Base-by-base conservation (phyloP, 1,140 invertebrate species). In the Cotesia typhae region DNA sequence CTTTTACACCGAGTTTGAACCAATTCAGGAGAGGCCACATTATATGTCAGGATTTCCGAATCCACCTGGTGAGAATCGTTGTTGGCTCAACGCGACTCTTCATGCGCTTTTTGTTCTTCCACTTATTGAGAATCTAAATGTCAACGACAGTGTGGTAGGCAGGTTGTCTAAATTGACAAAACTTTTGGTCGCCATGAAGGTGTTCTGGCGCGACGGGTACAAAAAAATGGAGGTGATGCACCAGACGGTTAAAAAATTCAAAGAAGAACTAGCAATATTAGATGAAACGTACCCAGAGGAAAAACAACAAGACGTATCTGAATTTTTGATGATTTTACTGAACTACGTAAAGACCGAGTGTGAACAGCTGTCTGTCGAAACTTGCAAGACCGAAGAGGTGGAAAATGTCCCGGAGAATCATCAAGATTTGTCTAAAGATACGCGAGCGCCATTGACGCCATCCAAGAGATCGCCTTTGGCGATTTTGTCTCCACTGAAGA, bases 261-360 rank as follows among this genome's bases (percentile, higher is more conserved):
- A 85, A 71, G 77, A 82, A 67, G 81, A 79, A 72, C 70, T 83
- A 28, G 70, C 68, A 41, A 67, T 75, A 53, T 17, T 85, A 0
- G 81, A 83, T 61, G 75, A 77, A 60, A 79, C 81, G 10, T 85
- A 83, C 73, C 77, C 81, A 51, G 82, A 81, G 0, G 77, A 82
- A 70, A 75, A 79, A 0, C 83, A 85, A 55, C 83, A 85, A 73
- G 83, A 85, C 74, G 83, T 83, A 0, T 83, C 83, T 1, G 83
- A 85, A 63, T 85, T 85, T 71, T 53, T 84, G 0, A 85, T 82
- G 81, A 83, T 77, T n/a, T 79, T 85, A 65, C 71, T 85, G 1
- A 85, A 84, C 76, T 78, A 81, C 28, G 67, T 85, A 12, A 83
- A 82, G 71, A 65, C 70, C 1, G 82, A 84, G 28, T 82, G 79